phyloP scores from a whole-genome alignment of 1,140 invertebrate species.

The Musca vetustissima region DNA sequence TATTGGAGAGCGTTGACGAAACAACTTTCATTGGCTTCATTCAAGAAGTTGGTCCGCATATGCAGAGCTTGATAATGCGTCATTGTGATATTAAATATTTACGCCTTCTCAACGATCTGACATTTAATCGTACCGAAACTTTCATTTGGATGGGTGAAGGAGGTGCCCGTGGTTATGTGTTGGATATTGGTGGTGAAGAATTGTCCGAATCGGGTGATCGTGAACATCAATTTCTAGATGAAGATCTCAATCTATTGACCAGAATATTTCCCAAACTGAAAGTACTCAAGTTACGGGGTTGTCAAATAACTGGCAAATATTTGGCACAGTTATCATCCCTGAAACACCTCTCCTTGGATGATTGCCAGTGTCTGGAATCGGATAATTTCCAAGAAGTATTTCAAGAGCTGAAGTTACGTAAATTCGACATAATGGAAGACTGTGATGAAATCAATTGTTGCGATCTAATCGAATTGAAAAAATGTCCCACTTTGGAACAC shows the following conservation, averaged over 20 bases:
- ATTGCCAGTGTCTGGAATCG: constrained; percentile 44
- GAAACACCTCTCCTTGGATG: constrained; percentile 40
- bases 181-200: constrained; percentile 2
- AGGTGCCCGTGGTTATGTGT: not conserved
- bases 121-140: constrained; percentile 26
- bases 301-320: constrained; percentile 43
- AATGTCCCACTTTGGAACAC: constrained; percentile 46
- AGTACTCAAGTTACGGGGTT: constrained; percentile 37
- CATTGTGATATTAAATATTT: constrained; percentile 36
- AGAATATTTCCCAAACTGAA: constrained; percentile 38
- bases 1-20: constrained; percentile 10
- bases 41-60: constrained; percentile 30
- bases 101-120: constrained; percentile 33
- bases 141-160: constrained; percentile 37
- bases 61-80: constrained; percentile 37
- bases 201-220: constrained; percentile 17
- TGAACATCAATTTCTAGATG: constrained; percentile 37
- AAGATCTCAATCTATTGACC: constrained; percentile 39
- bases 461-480: constrained; percentile 40
- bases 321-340: constrained; percentile 37
- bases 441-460: constrained; percentile 50
- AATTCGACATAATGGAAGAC: constrained; percentile 49
- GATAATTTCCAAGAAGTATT: constrained; percentile 45
- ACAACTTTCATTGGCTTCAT: constrained; percentile 37
- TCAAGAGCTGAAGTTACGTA: constrained; percentile 36